Base-by-base conservation (phyloP, 2,888 invertebrate genomes). In the Enchytraeus crypticus region DNA sequence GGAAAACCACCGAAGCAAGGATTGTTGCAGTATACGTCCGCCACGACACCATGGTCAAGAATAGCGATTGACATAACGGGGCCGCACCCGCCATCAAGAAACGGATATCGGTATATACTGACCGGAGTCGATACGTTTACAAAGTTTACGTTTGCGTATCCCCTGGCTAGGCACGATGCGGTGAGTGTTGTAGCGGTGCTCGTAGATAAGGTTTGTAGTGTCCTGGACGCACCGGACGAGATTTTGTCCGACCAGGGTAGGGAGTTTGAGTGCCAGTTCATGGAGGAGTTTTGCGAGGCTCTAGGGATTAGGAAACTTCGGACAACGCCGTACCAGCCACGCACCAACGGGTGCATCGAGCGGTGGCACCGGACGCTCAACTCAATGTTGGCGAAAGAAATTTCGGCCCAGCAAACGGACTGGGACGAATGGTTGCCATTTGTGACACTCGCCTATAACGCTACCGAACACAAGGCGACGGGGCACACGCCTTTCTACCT, bases 31-130 rank as follows among this genome's bases (percentile, higher is more conserved):
- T n/a, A n/a, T n/a, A n/a, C n/a, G n/a, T n/a, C n/a, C n/a, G n/a
- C n/a, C n/a, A n/a, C n/a, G n/a, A n/a, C n/a, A n/a, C n/a, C n/a
- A n/a, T n/a, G n/a, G n/a, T n/a, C n/a, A n/a, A n/a, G n/a, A n/a
- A n/a, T n/a, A n/a, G n/a, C n/a, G n/a, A n/a, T n/a, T n/a, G 55
- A 55, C 26, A 43, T 55, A 5, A 11, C 29, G 8, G 55, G 55
- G 43, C 55, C 55, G 18, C 29, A 26, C 21, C 57, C 57, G 3
- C n/a, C 5, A 26, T 26, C 23, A 5, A 21, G 47, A 5, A 57
- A 27, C 2, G 57, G 57, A 2, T 14, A 57, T 46, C 5, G 26
- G 2, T 51, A 57, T 26, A 57, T 57, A 8, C 30, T 57, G 3
- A 30, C 33, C 3, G 49, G 27, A 4, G 27, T 30, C 18, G 57